Percentiles rank a stretch among this genome's conserved stretches.
Evolutionary conservation across 2,113 vertebrate species (phyloP).

Genomic region (Mesoclemmys tuberculata): DNA sequence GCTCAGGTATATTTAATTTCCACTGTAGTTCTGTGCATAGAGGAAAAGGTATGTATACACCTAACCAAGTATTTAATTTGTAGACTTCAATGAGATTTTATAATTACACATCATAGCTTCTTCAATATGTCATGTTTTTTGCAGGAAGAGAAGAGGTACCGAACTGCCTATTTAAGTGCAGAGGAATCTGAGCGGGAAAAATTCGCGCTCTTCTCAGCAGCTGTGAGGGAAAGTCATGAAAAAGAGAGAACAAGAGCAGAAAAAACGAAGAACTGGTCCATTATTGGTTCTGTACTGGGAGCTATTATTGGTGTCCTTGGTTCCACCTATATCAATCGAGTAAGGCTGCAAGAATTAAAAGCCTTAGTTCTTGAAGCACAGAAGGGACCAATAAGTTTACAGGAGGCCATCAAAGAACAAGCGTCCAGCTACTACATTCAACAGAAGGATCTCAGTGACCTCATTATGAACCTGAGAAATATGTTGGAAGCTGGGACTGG

Average conservation of each 20-base stretch:
- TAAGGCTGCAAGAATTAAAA: slow-evolving; percentile 94
- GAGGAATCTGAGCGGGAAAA: slow-evolving; percentile 91
- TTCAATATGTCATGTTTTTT: slow-evolving; percentile 42
- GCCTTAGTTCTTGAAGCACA: slow-evolving; percentile 92
- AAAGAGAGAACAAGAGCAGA: slow-evolving; percentile 94
- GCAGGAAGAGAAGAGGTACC: slow-evolving; percentile 93
- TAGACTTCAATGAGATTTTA: neutral
- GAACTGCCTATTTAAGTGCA: slow-evolving; percentile 80
- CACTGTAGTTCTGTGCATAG: neutral
- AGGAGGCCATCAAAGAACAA: slow-evolving; percentile 92
- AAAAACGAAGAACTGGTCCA: slow-evolving; percentile 98
- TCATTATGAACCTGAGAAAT: slow-evolving; percentile 83
- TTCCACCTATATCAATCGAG: slow-evolving; percentile 94
- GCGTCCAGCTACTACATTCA: slow-evolving; percentile 86
- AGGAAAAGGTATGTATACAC: neutral
- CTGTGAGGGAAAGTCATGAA: slow-evolving; percentile 93
- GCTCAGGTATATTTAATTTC: neutral
- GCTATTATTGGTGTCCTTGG: slow-evolving; percentile 95
- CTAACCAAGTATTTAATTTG: neutral
- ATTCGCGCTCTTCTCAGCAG: slow-evolving; percentile 92
- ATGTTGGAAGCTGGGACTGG: slow-evolving; percentile 66
- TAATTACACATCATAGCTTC: neutral
- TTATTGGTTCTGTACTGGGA: slow-evolving; percentile 93
- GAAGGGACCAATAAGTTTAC: slow-evolving; percentile 92
- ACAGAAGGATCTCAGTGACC: slow-evolving; percentile 85